Conservation (phyloP, 2,113 vertebrate species). For the Porphyrio hochstetteri region DNA sequence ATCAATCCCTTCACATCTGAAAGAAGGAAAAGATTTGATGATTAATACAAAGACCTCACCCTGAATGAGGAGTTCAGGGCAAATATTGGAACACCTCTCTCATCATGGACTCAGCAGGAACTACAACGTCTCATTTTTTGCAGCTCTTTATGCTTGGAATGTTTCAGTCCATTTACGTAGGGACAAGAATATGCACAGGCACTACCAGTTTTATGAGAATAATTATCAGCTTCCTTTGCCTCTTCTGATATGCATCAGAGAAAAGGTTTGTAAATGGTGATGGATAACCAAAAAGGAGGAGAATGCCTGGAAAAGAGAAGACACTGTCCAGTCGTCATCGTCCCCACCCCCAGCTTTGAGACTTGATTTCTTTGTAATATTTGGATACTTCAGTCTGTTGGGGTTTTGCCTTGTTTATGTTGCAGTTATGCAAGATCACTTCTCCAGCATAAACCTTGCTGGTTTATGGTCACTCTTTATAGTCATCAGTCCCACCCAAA, state of each 20-base stretch:
- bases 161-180: not conserved
- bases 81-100: not conserved
- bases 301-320: not conserved
- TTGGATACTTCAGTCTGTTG: not conserved
- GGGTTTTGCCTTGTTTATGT: not conserved
- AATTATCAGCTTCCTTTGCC: not conserved
- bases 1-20: slow-evolving; percentile 41
- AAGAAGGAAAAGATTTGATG: slow-evolving; percentile 38
- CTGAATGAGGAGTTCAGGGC: not conserved
- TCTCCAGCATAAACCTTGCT: not conserved
- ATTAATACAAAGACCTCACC: slow-evolving; percentile 12
- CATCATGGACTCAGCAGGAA: not conserved
- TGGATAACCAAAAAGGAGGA: not conserved
- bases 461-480: not conserved
- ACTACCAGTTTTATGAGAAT: slow-evolving; percentile 5
- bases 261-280: not conserved
- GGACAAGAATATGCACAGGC: not conserved
- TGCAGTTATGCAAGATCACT: not conserved
- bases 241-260: not conserved
- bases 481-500: not conserved
- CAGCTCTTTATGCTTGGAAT: not conserved
- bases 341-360: not conserved
- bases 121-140: not conserved
- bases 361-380: not conserved
- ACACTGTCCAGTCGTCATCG: no score